Evolutionary conservation across 1,140 invertebrate genomes (phyloP).

Genomic region (Ptiloglossa arizonensis): DNA sequence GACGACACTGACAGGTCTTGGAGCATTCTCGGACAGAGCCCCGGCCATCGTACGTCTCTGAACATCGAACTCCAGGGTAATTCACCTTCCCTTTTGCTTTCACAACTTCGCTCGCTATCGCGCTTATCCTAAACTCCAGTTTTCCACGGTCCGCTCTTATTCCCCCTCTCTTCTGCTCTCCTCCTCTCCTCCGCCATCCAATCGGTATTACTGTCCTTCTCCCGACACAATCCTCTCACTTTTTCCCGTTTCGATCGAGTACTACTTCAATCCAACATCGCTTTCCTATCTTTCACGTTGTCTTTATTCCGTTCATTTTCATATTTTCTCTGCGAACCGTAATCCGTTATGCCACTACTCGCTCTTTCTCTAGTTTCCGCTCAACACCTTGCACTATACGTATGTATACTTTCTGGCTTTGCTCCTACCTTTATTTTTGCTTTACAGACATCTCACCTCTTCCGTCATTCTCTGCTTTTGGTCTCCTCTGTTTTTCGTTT

Average conservation of each 20-base stretch:
- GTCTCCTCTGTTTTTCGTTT: not conserved
- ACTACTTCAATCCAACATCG: not conserved
- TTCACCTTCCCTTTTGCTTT: constrained; percentile 34
- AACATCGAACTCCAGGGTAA: constrained; percentile 73
- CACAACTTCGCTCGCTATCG: not conserved
- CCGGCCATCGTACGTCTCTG: constrained; percentile 78
- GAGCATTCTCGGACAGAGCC: constrained; percentile 78
- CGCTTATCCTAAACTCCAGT: constrained; percentile 23
- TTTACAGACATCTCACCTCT: not conserved
- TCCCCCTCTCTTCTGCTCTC: not conserved
- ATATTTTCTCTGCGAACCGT: not conserved
- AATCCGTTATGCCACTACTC: not conserved
- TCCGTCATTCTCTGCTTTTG: not conserved
- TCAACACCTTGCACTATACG: not conserved
- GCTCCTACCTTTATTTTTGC: not conserved
- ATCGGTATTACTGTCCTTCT: not conserved
- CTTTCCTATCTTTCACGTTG: not conserved
- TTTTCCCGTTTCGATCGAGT: constrained; percentile 34
- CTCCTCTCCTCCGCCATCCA: not conserved
- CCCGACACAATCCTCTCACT: constrained; percentile 19
- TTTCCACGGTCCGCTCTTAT: constrained; percentile 12
- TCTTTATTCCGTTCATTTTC: not conserved
- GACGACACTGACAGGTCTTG: constrained; percentile 78
- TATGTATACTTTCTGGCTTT: not conserved
- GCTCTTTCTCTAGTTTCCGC: too few species aligned